Base-by-base conservation (phyloP, 64 coral and sea anemone species). In the Astreopora myriophthalma region DNA sequence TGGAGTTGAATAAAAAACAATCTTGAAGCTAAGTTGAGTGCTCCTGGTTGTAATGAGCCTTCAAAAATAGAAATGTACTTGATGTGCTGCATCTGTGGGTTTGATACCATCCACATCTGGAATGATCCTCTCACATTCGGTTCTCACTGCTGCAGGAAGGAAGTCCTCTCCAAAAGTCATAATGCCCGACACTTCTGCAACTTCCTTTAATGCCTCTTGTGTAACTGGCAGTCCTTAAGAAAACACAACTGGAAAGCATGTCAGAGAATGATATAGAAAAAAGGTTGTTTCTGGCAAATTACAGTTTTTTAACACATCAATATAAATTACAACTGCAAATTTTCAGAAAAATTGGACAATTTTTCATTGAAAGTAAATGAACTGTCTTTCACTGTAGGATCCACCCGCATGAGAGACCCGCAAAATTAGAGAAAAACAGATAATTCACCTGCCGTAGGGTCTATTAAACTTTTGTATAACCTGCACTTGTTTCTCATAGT, bases 81-180 rank as follows among this genome's bases (percentile, higher is more conserved):
- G n/a, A n/a, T 93, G 71, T 79, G 91, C 82, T 19, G 80, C 91
- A 61, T 93, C 91, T 48, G 46, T 75, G 42, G 91, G 82, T 48
- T 93, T 93, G 60, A 86, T 79, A 36, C 58, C 91, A 93, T 77
- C 60, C 17, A 86, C 61, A 87, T 86, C 60, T 68, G 91, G 82
- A 69, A 93, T 79, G 48, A 93, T 93, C 66, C 42, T 73, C 58
- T 93, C 91, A 86, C 91, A 93, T 77, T 93, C 60, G 12, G 70
- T 71, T 75, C 70, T 86, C 71, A 93, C 71, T 24, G 83, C 73
- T 68, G 58, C 57, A 51, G 84, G 58, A 66, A 93, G 38, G 91
- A 49, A 93, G 8, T 87, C 91, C 37, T 82, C 75, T 30, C 88
- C 88, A 71, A 82, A 19, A 55, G 60, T 24, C 88, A 90, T 90